A percentile compares a stretch with the other conserved stretches of the same genome.
phyloP scores from a whole-genome alignment of 2,113 vertebrate genomes.

The Lycaon pictus region DNA sequence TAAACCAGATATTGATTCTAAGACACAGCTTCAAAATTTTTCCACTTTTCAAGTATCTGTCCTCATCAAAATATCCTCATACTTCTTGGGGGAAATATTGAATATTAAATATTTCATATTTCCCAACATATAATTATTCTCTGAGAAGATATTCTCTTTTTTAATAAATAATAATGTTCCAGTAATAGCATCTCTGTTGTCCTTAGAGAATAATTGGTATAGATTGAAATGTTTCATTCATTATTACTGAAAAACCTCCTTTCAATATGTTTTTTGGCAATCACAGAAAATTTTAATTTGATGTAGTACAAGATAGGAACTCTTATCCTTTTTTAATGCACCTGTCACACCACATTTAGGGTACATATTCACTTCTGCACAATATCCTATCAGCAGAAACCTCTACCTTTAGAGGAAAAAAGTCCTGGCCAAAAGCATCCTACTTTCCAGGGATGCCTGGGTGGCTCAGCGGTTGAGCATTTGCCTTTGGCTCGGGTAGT shows the following conservation, averaged over 20 bases:
- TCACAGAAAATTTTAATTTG: slow-evolving; percentile 26
- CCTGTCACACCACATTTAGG: background rate
- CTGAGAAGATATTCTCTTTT: background rate
- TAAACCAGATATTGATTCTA: background rate
- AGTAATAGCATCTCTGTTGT: background rate
- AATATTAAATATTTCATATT: background rate
- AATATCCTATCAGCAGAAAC: background rate
- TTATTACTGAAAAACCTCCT: background rate
- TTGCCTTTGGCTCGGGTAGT: no score
- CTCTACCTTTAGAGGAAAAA: background rate
- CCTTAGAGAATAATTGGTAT: background rate
- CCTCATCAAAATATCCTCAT: background rate
- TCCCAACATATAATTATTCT: background rate
- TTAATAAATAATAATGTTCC: background rate
- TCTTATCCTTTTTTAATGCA: background rate
- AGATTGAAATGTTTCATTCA: background rate
- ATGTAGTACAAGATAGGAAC: background rate
- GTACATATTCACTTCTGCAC: background rate
- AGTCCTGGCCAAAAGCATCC: background rate
- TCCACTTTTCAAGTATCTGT: background rate
- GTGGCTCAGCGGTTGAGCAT: no score
- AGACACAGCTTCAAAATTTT: background rate
- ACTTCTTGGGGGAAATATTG: background rate
- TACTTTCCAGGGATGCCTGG: background rate
- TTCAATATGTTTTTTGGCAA: background rate